Conservation (phyloP, 2,888 invertebrate genomes). For the Disparrhopalites patrizii region DNA sequence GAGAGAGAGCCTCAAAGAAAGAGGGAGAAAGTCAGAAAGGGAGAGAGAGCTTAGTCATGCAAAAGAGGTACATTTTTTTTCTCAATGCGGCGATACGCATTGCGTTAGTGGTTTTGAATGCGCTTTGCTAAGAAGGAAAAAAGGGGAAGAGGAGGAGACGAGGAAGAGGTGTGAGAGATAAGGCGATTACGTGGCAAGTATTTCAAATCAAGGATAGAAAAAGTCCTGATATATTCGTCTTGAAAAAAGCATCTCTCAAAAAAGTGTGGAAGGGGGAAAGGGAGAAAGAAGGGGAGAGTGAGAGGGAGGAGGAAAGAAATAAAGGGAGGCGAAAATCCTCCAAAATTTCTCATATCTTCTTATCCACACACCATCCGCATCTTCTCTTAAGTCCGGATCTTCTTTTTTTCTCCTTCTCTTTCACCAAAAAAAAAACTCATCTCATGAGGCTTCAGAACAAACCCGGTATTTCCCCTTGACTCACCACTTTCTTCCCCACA, state of each 20-base stretch:
- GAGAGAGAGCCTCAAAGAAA: not conserved
- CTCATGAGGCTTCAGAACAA: too few species aligned
- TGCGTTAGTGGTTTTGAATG: not conserved
- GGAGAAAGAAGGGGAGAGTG: constrained; percentile 11
- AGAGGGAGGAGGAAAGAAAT: too few species aligned
- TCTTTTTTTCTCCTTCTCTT: too few species aligned
- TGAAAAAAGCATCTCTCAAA: constrained; percentile 8
- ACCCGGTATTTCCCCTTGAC: too few species aligned
- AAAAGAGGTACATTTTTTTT: constrained; percentile 21
- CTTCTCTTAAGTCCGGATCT: too few species aligned
- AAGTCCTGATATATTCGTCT: constrained; percentile 16
- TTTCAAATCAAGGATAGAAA: constrained; percentile 31
- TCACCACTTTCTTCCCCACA: too few species aligned
- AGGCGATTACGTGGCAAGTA: constrained; percentile 46
- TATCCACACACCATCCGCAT: constrained; percentile 7
- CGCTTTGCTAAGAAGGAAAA: not conserved
- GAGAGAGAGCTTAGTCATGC: constrained; percentile 27
- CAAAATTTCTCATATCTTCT: constrained; percentile 30
- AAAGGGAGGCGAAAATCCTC: constrained; percentile 30
- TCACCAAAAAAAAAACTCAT: too few species aligned
- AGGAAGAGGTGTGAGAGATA: constrained; percentile 46
- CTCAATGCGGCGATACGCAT: not conserved
- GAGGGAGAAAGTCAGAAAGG: not conserved
- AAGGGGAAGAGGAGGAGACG: not conserved
- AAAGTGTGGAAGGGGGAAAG: not conserved